Conservation (phyloP, 2,888 invertebrate genomes). For the Xestobium rufovillosum region DNA sequence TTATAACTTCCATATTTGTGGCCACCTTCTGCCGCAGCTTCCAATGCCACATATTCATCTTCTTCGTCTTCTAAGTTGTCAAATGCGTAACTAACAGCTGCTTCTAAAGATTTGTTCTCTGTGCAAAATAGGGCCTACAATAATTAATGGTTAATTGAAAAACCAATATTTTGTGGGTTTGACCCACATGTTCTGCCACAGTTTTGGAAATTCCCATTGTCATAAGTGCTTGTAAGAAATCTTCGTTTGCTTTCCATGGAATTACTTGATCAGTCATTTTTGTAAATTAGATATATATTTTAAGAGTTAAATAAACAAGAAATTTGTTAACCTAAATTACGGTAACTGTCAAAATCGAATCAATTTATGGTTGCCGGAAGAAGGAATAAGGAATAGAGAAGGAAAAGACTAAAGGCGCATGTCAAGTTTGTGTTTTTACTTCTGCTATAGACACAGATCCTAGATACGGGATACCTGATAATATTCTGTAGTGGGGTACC, state of each 20-base stretch:
- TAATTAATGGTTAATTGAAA: neutral
- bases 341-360: too few species aligned
- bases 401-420: too few species aligned
- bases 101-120: conserved; percentile 48
- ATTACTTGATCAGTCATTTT: too few species aligned
- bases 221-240: conserved; percentile 37
- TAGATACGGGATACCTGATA: too few species aligned
- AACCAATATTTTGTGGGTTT: neutral
- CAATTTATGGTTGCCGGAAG: too few species aligned
- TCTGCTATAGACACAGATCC: too few species aligned
- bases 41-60: conserved; percentile 19
- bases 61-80: conserved; percentile 39
- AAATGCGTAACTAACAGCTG: conserved; percentile 49
- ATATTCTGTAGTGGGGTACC: too few species aligned
- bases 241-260: conserved; percentile 39
- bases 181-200: conserved; percentile 40
- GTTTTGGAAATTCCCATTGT: conserved; percentile 44
- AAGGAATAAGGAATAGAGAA: too few species aligned
- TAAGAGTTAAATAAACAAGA: too few species aligned
- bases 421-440: too few species aligned
- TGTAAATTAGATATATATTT: too few species aligned
- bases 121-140: conserved; percentile 49
- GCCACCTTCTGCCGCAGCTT: conserved; percentile 29
- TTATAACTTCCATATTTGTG: conserved; percentile 44
- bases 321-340: too few species aligned